Conservation (phyloP, 2,113 vertebrate genomes). For the Calypte anna region DNA sequence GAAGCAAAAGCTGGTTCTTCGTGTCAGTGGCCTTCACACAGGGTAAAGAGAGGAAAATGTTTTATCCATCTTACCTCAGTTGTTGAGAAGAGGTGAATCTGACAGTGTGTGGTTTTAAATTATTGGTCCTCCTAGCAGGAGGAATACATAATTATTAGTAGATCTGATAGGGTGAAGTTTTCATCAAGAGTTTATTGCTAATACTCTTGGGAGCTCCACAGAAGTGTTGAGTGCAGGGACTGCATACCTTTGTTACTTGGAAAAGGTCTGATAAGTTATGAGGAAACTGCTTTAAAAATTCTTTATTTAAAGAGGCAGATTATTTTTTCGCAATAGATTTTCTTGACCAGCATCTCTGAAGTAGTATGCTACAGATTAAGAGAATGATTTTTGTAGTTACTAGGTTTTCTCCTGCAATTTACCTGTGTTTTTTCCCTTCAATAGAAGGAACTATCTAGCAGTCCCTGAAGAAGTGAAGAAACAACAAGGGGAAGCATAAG, state of each 20-base stretch:
- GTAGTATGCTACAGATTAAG: not conserved
- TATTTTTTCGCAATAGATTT: not conserved
- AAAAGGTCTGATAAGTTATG: not conserved
- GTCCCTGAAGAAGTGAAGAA: not conserved
- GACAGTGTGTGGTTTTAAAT: not conserved
- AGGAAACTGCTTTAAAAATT: constrained; percentile 16
- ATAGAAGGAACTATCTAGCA: not conserved
- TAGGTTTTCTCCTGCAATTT: not conserved
- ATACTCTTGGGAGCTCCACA: not conserved
- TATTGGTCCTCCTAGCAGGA: not conserved
- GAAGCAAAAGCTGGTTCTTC: not conserved
- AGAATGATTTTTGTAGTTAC: not conserved
- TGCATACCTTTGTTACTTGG: constrained; percentile 45
- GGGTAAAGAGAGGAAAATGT: not conserved
- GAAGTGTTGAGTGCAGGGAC: not conserved
- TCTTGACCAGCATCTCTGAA: not conserved
- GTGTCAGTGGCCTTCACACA: not conserved
- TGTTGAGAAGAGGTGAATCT: not conserved
- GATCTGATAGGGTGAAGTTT: not conserved
- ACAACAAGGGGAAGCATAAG: not conserved
- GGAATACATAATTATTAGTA: not conserved
- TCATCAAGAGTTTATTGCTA: constrained; percentile 14
- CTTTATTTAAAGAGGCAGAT: not conserved
- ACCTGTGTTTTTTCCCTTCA: not conserved
- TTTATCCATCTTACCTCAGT: not conserved